Base-by-base conservation (phyloP, 1,140 invertebrate genomes). In the Potamilus streckersoni region DNA sequence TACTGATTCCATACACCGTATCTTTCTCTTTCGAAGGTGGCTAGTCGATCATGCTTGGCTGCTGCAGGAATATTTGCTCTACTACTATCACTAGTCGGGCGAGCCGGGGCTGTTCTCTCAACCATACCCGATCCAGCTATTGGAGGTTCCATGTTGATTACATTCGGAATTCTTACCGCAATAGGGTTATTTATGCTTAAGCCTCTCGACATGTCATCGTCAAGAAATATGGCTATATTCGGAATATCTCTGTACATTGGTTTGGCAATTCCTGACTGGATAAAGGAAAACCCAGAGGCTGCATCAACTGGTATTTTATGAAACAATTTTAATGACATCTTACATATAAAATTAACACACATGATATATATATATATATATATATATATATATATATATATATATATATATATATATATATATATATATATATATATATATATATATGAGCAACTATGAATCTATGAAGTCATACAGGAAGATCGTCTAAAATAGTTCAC, bases 241-340 rank as follows among this genome's bases (percentile, higher is more conserved):
- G 96, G 96, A 19, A 93, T 96, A 80, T 95, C 95, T 15, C 92
- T 96, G 64, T 96, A 96, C 87, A 94, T 96, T 79, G 95, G 95
- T 8, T 85, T 96, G 88, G 90, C 94, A 2, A 85, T 96, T 60
- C 94, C 94, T 1, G 92, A 93, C 75, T 96, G 95, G 94, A 69
- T 86, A 2, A 69, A 80, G 15, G 23, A 61, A 20, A 90, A 95
- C 87, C 91, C 93, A 5, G 92, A 91, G 12, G 91, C 91, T 27
- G 93, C 96, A 31, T 83, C 93, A 71, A 94, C 94, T 0, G 95
- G 95, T 89, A 80, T 55, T 14, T 64, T 66, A 11, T 49, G 38
- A 49, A 49, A 0, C 38, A 49, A 49, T 49, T 49, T 4, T 8
- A 49, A 11, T 49, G 6, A 8, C 38, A 49, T 49, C 6, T 49